Conservation (phyloP, 2,797 vertebrate genomes). For the Melanotaenia pygmaea region DNA sequence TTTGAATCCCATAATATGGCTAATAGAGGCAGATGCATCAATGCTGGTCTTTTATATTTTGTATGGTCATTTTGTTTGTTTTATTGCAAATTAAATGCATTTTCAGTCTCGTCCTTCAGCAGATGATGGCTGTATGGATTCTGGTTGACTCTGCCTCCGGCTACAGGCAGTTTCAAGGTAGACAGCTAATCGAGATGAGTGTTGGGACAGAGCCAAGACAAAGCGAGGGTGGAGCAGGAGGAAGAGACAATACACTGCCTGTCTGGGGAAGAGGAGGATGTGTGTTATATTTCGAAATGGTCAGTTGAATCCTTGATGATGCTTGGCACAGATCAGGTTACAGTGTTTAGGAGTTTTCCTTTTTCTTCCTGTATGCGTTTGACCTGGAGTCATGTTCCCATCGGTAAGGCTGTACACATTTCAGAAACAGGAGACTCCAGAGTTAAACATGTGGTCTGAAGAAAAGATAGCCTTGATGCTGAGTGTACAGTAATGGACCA, state of each 20-base stretch:
- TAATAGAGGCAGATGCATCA: constrained; percentile 28
- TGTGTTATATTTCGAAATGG: constrained; percentile 10
- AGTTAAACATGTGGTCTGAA: constrained; percentile 23
- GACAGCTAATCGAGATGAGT: constrained; percentile 58
- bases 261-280: constrained; percentile 14
- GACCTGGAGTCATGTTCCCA: background rate
- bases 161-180: constrained; percentile 43
- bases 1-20: constrained; percentile 3
- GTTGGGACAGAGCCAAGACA: constrained; percentile 11
- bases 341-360: background rate
- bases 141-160: constrained; percentile 34
- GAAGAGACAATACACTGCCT: constrained; percentile 31
- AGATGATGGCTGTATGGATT: constrained; percentile 27
- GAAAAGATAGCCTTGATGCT: background rate
- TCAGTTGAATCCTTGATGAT: background rate
- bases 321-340: constrained; percentile 8
- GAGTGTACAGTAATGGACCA: background rate
- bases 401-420: background rate
- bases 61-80: background rate
- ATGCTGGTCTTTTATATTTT: constrained; percentile 23
- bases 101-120: constrained; percentile 9
- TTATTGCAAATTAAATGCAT: constrained; percentile 32
- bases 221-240: constrained; percentile 9
- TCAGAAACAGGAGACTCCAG: constrained; percentile 8
- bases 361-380: background rate